Evolutionary conservation across 64 coral and sea anemone species (phyloP), one percentile per base, ranked within the genome.

Genomic region (Catalaphyllia jardinei): DNA sequence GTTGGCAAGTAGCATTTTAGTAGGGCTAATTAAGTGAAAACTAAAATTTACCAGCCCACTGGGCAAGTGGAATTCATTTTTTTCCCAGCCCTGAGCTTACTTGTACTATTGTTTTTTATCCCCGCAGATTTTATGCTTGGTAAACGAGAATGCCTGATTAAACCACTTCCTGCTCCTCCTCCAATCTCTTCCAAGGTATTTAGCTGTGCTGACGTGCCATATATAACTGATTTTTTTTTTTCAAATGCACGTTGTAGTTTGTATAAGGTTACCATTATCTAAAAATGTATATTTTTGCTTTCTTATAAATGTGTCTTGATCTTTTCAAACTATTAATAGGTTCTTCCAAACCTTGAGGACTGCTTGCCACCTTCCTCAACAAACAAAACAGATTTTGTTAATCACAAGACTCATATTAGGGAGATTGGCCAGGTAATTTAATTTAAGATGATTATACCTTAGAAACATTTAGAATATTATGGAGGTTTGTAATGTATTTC

Each of bases 141-240:
- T 30, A 95, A 76, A 17, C 72, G 79, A 25, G 80, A 96, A 3
- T 87, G 77, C 28, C 57, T 91, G 25, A 85, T 59, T 10, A 96
- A 96, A 52, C 94, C 94, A 17, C 52, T 87, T 16, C 87, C 80
- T 39, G 94, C 94, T 24, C 74, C 80, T 1, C 62, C 94, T 10
- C 94, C 94, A 29, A 93, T 96, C 15, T 96, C 94, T 49, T 96
- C 94, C 62, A 82, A 96, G 94, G 94, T 96, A 82, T 55, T 25
- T 54, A 60, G 4, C 28, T 46, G 33, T 46, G 5, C 42, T 46
- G 42, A 3, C 15, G 54, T 57, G 54, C 54, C n/a, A n/a, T n/a
- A n/a, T 57, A 12, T 57, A 16, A 57, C 1, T 13, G 10, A 57
- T 57, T 25, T 60, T 57, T 25, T 60, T 55, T 59, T 25, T 30